These are phyloP conservation scores for Pterostichus madidus DNA, from an alignment of 2,888 invertebrate species.

Conservation along the genomic window DNA sequence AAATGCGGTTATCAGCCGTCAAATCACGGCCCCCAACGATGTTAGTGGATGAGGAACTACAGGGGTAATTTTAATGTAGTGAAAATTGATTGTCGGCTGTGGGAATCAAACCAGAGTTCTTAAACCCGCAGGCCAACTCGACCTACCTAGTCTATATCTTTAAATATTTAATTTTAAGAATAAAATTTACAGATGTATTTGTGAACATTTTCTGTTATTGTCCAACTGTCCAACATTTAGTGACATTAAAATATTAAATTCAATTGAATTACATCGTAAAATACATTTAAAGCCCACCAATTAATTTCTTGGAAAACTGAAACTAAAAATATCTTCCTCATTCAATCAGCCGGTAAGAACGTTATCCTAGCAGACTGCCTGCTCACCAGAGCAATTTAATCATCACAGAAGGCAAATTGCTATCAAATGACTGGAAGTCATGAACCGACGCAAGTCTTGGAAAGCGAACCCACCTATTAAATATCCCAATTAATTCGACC, in stretches of 20 bases:
- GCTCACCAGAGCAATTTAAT: slow-evolving; percentile 24
- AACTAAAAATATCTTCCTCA: slow-evolving; percentile 14
- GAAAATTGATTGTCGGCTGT: too few relatives aligned
- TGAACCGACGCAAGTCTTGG: slow-evolving; percentile 38
- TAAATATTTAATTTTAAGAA: slow-evolving; percentile 1
- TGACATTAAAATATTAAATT: slow-evolving; percentile 35
- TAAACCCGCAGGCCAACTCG: too few relatives aligned
- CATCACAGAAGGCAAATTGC: slow-evolving; percentile 38
- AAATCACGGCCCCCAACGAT: too few relatives aligned
- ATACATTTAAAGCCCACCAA: slow-evolving; percentile 1
- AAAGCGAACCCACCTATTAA: slow-evolving; percentile 49
- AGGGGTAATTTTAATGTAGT: too few relatives aligned
- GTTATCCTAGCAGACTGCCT: neutral
- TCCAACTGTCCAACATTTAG: slow-evolving; percentile 1
- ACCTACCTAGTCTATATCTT: too few relatives aligned
- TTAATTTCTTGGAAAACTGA: slow-evolving; percentile 1
- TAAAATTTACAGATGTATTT: neutral
- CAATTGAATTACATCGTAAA: neutral
- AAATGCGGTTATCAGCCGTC: too few relatives aligned
- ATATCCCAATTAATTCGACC: slow-evolving; percentile 60
- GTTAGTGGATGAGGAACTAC: too few relatives aligned
- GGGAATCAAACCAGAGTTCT: too few relatives aligned
- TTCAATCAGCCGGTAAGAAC: slow-evolving; percentile 24
- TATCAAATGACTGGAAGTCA: slow-evolving; percentile 47
- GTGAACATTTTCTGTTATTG: neutral